phyloP scores from a whole-genome alignment of 2,113 vertebrate species.

The Aphyosemion australe region DNA sequence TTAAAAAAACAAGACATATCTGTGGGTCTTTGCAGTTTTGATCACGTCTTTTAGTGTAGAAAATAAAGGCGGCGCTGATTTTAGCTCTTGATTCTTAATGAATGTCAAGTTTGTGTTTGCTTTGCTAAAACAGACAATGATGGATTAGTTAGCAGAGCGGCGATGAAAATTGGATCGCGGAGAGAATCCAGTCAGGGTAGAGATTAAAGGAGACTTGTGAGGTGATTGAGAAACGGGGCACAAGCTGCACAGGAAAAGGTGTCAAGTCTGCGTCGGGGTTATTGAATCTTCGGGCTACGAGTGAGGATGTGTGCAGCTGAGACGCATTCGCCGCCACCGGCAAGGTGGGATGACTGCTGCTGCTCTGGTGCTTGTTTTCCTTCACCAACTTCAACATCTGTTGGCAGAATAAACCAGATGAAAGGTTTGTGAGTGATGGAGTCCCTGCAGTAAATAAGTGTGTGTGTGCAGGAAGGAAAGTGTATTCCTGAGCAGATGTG shows the following conservation, averaged over 20 bases:
- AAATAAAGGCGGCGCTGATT: constrained; percentile 31
- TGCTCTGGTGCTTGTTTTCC: constrained; percentile 30
- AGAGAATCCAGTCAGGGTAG: constrained; percentile 20
- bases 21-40: constrained; percentile 42
- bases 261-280: constrained; percentile 42
- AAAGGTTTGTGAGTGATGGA: constrained; percentile 26
- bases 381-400: constrained; percentile 32
- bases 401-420: constrained; percentile 28
- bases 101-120: constrained; percentile 43
- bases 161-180: constrained; percentile 42
- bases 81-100: constrained; percentile 39
- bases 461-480: constrained; percentile 18
- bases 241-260: constrained; percentile 54
- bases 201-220: constrained; percentile 43
- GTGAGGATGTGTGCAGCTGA: constrained; percentile 30
- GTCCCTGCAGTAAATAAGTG: constrained; percentile 12
- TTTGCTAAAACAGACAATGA: constrained; percentile 39
- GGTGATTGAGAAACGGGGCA: constrained; percentile 49
- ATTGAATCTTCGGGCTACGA: constrained; percentile 33
- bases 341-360: constrained; percentile 22
- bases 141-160: constrained; percentile 40
- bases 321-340: constrained; percentile 23
- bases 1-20: constrained; percentile 48
- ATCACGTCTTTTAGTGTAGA: constrained; percentile 60
- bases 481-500: constrained; percentile 40